Evolutionary conservation across 1,140 invertebrate genomes (phyloP).

Genomic region (Apis laboriosa): DNA sequence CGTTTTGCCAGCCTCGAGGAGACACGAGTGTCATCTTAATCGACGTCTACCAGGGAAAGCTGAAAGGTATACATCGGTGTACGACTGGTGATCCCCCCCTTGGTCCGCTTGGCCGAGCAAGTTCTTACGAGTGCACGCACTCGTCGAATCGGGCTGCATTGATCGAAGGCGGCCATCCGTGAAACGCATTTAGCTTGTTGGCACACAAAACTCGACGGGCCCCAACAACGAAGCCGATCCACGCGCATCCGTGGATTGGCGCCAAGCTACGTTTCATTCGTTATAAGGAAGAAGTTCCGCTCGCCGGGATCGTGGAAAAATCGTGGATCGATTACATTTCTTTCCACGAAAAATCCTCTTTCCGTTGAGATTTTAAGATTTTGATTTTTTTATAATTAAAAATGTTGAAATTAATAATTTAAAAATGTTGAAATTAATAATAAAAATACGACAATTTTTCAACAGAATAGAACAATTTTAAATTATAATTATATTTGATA

Average conservation of each 20-base stretch:
- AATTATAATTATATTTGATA: too few species aligned
- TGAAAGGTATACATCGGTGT: neutral
- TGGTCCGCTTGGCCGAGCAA: slow-evolving; percentile 10
- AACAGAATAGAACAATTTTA: too few species aligned
- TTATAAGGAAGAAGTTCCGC: too few species aligned
- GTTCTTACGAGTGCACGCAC: slow-evolving; percentile 54
- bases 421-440: too few species aligned
- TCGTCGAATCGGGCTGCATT: slow-evolving; percentile 68
- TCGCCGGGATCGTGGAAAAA: too few species aligned
- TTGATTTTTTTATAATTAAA: too few species aligned
- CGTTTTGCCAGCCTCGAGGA: neutral
- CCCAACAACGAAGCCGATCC: slow-evolving; percentile 36
- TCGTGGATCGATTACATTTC: too few species aligned
- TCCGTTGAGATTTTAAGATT: too few species aligned
- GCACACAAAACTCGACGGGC: slow-evolving; percentile 77
- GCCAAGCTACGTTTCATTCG: slow-evolving; percentile 43
- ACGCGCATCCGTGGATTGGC: slow-evolving; percentile 20
- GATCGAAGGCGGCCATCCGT: slow-evolving; percentile 78
- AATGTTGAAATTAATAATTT: too few species aligned
- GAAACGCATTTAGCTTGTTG: slow-evolving; percentile 81
- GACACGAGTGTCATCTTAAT: neutral
- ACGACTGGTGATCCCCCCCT: neutral
- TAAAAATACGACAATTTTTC: too few species aligned
- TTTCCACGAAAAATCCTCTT: too few species aligned
- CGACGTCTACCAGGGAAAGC: slow-evolving; percentile 14